phyloP scores from a whole-genome alignment of 2,113 vertebrate genomes.

The Merops nubicus region DNA sequence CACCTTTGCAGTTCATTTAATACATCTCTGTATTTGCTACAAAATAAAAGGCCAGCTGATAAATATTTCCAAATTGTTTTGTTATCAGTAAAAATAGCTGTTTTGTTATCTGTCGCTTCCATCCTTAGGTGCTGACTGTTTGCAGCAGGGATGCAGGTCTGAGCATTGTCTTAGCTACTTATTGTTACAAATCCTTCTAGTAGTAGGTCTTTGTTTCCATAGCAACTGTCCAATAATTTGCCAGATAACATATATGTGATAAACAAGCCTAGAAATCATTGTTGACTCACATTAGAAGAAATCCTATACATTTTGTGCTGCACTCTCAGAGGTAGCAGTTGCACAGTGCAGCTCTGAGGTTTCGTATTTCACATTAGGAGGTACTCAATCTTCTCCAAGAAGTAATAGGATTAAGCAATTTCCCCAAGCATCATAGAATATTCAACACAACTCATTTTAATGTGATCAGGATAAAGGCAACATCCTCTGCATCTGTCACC shows the following conservation, averaged over 20 bases:
- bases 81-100: slow-evolving; percentile 48
- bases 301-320: slow-evolving; percentile 34
- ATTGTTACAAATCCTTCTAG: slow-evolving; percentile 51
- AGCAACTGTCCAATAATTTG: slow-evolving; percentile 72
- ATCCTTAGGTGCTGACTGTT: slow-evolving; percentile 30
- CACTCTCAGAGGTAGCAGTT: slow-evolving; percentile 10
- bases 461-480: slow-evolving; percentile 58
- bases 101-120: slow-evolving; percentile 65
- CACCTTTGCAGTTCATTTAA: slow-evolving; percentile 38
- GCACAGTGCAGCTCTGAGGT: slow-evolving; percentile 25
- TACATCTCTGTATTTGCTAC: neutral
- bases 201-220: slow-evolving; percentile 54
- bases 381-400: slow-evolving; percentile 54
- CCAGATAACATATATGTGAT: slow-evolving; percentile 69
- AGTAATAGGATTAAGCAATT: slow-evolving; percentile 69
- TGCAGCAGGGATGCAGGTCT: slow-evolving; percentile 30
- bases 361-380: slow-evolving; percentile 60
- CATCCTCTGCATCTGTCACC: slow-evolving; percentile 47
- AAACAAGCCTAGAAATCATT: slow-evolving; percentile 71
- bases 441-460: slow-evolving; percentile 62
- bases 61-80: slow-evolving; percentile 61
- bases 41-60: slow-evolving; percentile 29
- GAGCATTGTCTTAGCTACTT: slow-evolving; percentile 66
- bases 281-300: slow-evolving; percentile 65
- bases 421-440: slow-evolving; percentile 61